Base-by-base conservation (phyloP, 2,888 invertebrate genomes). In the Cephonodes hylas region DNA sequence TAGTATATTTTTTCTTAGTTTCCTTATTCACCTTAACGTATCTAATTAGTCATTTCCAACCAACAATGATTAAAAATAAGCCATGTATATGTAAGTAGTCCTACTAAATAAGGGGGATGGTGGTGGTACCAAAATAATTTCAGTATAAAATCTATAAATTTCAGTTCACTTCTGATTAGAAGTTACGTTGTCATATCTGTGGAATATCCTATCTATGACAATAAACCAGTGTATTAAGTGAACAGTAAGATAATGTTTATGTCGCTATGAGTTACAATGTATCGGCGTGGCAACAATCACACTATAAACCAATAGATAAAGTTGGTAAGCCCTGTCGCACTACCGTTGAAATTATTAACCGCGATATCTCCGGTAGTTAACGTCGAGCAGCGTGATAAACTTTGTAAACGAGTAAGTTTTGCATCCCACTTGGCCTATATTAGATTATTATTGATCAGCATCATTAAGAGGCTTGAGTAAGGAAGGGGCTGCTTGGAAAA, bases 291-390 rank as follows among this genome's bases (percentile, higher is more conserved):
- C 27, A 53, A 31, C 53, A 18, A 53, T 31, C 53, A 45, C 44
- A 48, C 18, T 53, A 53, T 31, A 53, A 31, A 31, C 53, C 31
- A 53, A 31, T 53, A 31, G 53, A 53, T 53, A 53, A 53, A 31
- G 53, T 53, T 31, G 38, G 13, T 53, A 53, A 31, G 18, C 53
- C 53, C 27, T 27, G 27, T 31, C 53, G 18, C 3, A 7, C 18
- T 31, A 53, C 27, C 31, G 18, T 53, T 8, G 27, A 53, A 53
- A 53, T 53, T 53, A 53, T 53, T 53, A 53, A 18, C 45, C 22
- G 23, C 15, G 31, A 53, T 53, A 53, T 31, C 31, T 27, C n/a
- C 4, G 18, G 53, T 13, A 53, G 53, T 53, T 53, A 53, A 27
- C 27, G 53, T 48, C 27, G 27, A 31, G 53, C n/a, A n/a, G 20